Conservation (phyloP, 2,113 vertebrate species). For the Xyrauchen texanus region DNA sequence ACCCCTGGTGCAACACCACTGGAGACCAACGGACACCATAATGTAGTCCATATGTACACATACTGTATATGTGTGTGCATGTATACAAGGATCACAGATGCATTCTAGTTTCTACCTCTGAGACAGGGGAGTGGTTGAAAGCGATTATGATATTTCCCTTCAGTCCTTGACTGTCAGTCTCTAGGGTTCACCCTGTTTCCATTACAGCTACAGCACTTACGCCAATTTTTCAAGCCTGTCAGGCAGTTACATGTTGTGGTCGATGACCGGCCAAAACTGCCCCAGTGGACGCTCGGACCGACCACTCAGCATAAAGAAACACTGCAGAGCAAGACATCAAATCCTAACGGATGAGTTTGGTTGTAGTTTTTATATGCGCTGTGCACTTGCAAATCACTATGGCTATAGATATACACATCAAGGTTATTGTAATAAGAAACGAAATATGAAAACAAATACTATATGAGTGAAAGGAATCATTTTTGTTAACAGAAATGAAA, state of each 20-base stretch:
- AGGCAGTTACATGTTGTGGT: slow-evolving; percentile 58
- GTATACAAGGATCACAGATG: slow-evolving; percentile 52
- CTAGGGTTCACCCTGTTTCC: slow-evolving; percentile 62
- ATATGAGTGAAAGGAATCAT: no score
- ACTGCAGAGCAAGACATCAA: slow-evolving; percentile 57
- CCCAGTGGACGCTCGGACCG: slow-evolving; percentile 52
- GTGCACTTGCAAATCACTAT: background rate
- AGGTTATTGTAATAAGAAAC: no score
- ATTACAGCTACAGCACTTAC: slow-evolving; percentile 66
- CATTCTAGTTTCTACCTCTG: slow-evolving; percentile 55
- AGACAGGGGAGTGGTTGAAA: slow-evolving; percentile 51
- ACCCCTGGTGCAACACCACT: slow-evolving; percentile 66
- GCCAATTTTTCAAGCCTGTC: slow-evolving; percentile 70
- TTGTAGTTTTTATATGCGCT: background rate
- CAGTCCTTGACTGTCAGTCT: slow-evolving; percentile 66
- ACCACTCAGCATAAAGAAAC: background rate
- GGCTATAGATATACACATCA: no score
- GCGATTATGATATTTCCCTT: slow-evolving; percentile 72
- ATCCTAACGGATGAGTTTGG: slow-evolving; percentile 48
- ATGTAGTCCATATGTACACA: slow-evolving; percentile 75
- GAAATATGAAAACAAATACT: no score
- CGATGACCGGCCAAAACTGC: slow-evolving; percentile 42
- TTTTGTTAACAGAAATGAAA: no score
- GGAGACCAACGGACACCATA: slow-evolving; percentile 64
- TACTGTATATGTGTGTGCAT: background rate